Base-by-base conservation (phyloP, 2,888 invertebrate genomes). In the Eucera pruinosa region DNA sequence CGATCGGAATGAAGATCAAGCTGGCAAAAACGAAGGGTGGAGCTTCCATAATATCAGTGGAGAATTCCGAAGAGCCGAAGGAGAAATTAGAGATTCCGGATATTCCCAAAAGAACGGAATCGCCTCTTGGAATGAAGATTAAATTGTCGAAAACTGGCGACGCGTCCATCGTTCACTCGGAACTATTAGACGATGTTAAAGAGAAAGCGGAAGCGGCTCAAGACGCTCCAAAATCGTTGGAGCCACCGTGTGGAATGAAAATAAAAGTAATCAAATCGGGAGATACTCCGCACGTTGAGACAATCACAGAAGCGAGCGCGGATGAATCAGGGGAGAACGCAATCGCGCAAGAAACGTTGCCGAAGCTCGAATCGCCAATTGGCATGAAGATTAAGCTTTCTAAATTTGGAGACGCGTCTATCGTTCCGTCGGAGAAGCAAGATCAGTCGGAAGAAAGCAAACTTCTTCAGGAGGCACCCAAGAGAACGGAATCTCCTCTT, bases 351-450 rank as follows among this genome's bases (percentile, higher is more conserved):
- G 75, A 83, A 45, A 13, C 36, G 13, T 4, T 47, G 18, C 62
- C 78, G 48, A 67, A 55, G 23, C 48, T 66, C 18, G 85, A 85
- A 48, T 79, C 72, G 9, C 66, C 81, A 15, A 82, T 88, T 62
- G 90, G 90, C n/a, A 88, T 91, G 89, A 92, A 89, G 68, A 90
- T 92, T 5, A 92, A 92, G 66, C 70, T 92, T 18, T 89, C 90
- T 0, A 92, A 91, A 68, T 84, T 86, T 55, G 90, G 90, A 0
- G 91, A 92, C 70, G 88, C 89, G 2, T 89, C 90, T 7, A 89
- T 91, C 52, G 79, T 91, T 41, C 84, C 87, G 18, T 67, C 88
- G 3, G 90, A 88, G 15, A 90, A 88, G 27, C 74, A 77, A 39
- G 87, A 88, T 30, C 67, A 75, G 27, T 20, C 57, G 0, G 84